phyloP scores from a whole-genome alignment of 2,113 vertebrate species.

The Aptenodytes forsteri region DNA sequence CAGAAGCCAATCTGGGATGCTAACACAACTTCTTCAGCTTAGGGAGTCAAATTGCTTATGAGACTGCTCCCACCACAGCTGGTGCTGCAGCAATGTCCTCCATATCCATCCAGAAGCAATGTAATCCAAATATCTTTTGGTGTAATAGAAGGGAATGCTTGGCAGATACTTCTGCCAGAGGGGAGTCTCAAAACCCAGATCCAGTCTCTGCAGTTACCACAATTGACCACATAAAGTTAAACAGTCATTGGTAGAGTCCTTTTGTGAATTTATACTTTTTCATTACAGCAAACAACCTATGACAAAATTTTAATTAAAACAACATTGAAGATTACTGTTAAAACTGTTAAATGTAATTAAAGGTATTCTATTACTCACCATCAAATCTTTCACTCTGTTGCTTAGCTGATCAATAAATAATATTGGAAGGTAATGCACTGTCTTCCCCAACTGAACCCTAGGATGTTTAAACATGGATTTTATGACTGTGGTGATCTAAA shows the following conservation, averaged over 20 bases:
- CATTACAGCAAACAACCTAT: background rate
- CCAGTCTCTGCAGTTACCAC: background rate
- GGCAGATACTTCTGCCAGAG: background rate
- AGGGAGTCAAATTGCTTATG: background rate
- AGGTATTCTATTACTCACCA: constrained; percentile 77
- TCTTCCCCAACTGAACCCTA: constrained; percentile 90
- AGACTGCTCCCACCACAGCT: background rate
- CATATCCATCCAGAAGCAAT: background rate
- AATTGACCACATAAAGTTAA: background rate
- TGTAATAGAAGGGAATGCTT: background rate
- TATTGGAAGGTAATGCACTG: constrained; percentile 96
- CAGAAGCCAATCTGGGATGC: background rate
- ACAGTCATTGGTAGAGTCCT: background rate
- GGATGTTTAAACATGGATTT: constrained; percentile 40
- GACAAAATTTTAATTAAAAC: background rate
- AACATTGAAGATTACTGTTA: background rate
- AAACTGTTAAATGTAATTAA: constrained; percentile 11
- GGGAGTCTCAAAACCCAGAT: background rate
- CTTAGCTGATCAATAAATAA: constrained; percentile 98
- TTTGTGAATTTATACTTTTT: background rate
- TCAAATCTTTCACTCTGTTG: constrained; percentile 94
- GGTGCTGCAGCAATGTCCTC: background rate
- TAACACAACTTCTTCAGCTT: background rate
- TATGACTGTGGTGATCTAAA: constrained; percentile 13
- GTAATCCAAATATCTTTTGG: background rate